Evolutionary conservation across 2,797 vertebrate species (phyloP), one percentile per base, ranked within the genome.

Genomic region (Capromys pilorides): DNA sequence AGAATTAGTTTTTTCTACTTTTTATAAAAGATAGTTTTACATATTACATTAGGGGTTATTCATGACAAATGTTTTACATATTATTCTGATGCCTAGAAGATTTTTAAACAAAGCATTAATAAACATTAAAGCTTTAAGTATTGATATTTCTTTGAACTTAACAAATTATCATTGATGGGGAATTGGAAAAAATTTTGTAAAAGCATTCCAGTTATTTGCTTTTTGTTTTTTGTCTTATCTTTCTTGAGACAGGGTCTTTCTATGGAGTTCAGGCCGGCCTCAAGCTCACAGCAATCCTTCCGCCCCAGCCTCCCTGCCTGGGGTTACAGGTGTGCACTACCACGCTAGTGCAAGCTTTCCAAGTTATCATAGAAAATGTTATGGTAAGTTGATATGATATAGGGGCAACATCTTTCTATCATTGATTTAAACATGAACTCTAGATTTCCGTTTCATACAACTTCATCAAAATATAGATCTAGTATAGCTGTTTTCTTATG

Each of bases 91-190:
- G 6, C 84, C 59, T 78, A 45, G 94, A 88, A 84, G 2, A 78
- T 67, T 88, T 87, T 83, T 41, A 87, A 94, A 88, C 1, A 92
- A 77, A 18, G 54, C 67, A 62, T 71, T 78, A 86, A 61, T 66
- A 39, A 86, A 91, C 75, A 19, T 82, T 84, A 88, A 81, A 89
- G 81, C 21, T 80, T 90, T 85, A 81, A 71, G 62, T 71, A 83
- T 26, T 87, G 19, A 88, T 62, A 28, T 92, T 93, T 13, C 90
- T 82, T 75, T 51, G 11, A 19, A 66, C 62, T 95, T 92, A 96
- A 91, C 28, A 78, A 0, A 33, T 94, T 91, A 82, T 64, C 62
- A 73, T 51, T 18, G 61, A 22, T 86, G 31, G 36, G 39, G 93
- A 84, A 94, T 0, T 5, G 31, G 49, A 5, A 28, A 78, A 64